Percentiles rank a stretch among this genome's conserved stretches.
These are phyloP conservation scores for Setophaga kirtlandii DNA, from an alignment of 2,113 vertebrate genomes.

Conservation along the genomic window DNA sequence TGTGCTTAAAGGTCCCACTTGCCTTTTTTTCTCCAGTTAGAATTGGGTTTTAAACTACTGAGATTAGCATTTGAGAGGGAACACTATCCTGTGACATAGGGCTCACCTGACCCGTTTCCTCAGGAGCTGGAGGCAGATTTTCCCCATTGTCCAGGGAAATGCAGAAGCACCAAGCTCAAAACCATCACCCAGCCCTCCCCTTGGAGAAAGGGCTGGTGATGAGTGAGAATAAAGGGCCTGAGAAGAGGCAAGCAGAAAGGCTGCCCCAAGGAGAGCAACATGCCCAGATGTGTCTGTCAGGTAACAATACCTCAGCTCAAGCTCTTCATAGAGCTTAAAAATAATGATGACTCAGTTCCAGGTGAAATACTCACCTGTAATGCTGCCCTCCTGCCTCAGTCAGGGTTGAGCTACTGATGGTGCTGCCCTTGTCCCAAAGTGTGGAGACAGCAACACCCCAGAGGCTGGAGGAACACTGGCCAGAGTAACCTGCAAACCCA, in stretches of 20 bases:
- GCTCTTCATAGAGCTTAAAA: not conserved
- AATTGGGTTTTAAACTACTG: not conserved
- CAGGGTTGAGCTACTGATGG: not conserved
- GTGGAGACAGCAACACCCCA: not conserved
- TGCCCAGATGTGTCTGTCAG: conserved; percentile 3
- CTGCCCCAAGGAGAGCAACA: conserved; percentile 6
- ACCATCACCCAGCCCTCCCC: not conserved
- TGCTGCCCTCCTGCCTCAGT: not conserved
- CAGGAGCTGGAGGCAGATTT: not conserved
- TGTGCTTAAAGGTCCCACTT: not conserved
- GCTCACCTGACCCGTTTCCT: not conserved
- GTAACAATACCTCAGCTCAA: not conserved
- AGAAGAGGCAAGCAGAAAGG: not conserved
- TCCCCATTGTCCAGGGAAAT: not conserved
- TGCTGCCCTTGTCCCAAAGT: not conserved
- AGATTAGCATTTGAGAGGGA: not conserved
- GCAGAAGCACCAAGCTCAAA: not conserved
- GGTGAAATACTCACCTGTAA: not conserved
- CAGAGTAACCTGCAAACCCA: not conserved
- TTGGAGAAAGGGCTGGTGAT: not conserved
- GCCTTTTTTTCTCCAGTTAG: not conserved
- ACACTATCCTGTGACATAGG: not conserved
- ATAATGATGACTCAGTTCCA: not conserved
- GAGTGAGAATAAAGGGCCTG: not conserved
- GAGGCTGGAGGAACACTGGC: not conserved